Evolutionary conservation across 1,140 invertebrate genomes (phyloP).

Genomic region (Choristoneura fumiferana): DNA sequence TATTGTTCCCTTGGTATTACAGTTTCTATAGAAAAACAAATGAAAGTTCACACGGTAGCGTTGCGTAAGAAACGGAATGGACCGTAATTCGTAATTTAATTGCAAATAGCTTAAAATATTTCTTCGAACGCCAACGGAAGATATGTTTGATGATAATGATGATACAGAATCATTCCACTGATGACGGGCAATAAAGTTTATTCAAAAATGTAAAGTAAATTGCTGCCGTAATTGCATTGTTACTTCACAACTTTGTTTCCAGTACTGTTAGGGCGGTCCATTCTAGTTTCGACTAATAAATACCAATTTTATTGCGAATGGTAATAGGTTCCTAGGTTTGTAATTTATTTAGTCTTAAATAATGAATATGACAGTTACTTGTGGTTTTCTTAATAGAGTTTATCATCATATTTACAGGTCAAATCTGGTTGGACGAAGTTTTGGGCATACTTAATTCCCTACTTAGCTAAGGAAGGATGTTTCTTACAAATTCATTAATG

Average conservation of each 20-base stretch:
- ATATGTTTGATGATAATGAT: conserved; percentile 13
- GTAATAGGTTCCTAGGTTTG: no score
- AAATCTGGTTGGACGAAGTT: no score
- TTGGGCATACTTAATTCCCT: no score
- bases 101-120: not conserved
- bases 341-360: no score
- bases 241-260: conserved; percentile 10
- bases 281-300: not conserved
- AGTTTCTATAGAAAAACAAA: not conserved
- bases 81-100: conserved; percentile 8
- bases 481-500: no score
- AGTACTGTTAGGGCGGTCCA: not conserved
- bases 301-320: not conserved
- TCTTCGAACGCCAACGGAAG: conserved; percentile 8
- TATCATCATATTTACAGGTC: no score
- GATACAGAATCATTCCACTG: conserved; percentile 1
- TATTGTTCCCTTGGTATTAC: no score
- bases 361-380: no score
- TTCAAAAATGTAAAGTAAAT: conserved; percentile 14
- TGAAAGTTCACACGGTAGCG: conserved; percentile 1
- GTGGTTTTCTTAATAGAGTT: no score
- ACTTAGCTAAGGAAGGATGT: no score
- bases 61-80: conserved; percentile 2
- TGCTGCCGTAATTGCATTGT: conserved; percentile 11
- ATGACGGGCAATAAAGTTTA: conserved; percentile 17